Evolutionary conservation across 2,888 invertebrate species (phyloP), one percentile per base, ranked within the genome.

Genomic region (Apotomis betuletana): DNA sequence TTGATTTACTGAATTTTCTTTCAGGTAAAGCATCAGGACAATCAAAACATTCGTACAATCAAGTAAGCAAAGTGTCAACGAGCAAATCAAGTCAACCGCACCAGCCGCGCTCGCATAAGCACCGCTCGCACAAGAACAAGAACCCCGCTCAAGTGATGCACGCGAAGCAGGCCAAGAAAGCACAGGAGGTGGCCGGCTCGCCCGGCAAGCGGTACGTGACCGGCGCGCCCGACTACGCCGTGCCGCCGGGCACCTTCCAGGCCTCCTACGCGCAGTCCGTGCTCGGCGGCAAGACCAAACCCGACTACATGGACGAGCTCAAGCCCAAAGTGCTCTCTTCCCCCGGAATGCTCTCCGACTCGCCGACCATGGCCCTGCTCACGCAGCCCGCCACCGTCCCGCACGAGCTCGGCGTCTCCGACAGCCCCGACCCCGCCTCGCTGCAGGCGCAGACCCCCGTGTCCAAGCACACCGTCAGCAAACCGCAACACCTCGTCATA

Each of bases 31-130:
- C 88, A 74, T 89, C 90, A 71, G 87, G 91, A 69, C 93, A 93
- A 80, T 91, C 92, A 27, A 93, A 93, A 81, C 93, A 93, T 80
- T 92, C 93, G 67, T 94, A 93, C 78, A 93, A 92, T 77, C 93
- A 93, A 92, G 92, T 93, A 76, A 94, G 93, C 87, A 93, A 93
- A 89, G 91, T 92, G 67, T 91, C 93, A 68, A 91, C 92, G 67
- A 92, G 90, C 86, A 94, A 93, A 90, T 87, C 93, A 75, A 90
- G 83, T 80, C 90, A 90, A 75, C 70, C 83, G 54, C 87, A 88
- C 73, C 77, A 83, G 8, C 83, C 87, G 49, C 86, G 90, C 68
- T 76, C 85, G 62, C 87, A 88, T 74, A 89, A 90, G 78, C 88
- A 85, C 62, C 82, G 89, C 76, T 77, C 88, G 75, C 87, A 85